Conservation (phyloP, 2,888 invertebrate species). For the Xestobium rufovillosum region DNA sequence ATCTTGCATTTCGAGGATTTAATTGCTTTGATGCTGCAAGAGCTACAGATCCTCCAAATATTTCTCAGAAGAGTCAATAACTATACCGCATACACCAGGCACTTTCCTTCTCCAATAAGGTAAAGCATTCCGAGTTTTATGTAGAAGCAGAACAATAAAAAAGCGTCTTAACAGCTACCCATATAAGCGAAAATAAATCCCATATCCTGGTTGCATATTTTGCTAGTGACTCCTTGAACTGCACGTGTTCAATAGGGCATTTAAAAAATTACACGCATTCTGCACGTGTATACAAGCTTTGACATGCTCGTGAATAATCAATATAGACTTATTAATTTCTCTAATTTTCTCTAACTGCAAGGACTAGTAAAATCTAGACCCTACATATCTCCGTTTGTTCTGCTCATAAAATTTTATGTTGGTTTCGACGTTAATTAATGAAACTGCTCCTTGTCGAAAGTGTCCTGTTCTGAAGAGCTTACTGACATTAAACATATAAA, state of each 20-base stretch:
- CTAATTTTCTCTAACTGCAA: too few species aligned
- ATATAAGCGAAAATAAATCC: conserved; percentile 28
- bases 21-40: too few species aligned
- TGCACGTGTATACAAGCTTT: too few species aligned
- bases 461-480: too few species aligned
- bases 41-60: too few species aligned
- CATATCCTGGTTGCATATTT: conserved; percentile 28
- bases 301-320: too few species aligned
- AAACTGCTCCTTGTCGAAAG: conserved; percentile 1
- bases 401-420: conserved; percentile 5
- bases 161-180: conserved; percentile 27
- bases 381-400: too few species aligned
- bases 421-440: conserved; percentile 1
- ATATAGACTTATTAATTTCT: too few species aligned
- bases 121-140: conserved; percentile 29
- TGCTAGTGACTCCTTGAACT: conserved; percentile 25
- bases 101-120: conserved; percentile 26
- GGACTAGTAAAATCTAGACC: too few species aligned
- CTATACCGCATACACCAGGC: conserved; percentile 17
- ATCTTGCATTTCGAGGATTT: too few species aligned
- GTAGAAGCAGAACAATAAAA: conserved; percentile 31
- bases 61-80: conserved; percentile 18
- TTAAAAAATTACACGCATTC: too few species aligned
- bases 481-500: too few species aligned
- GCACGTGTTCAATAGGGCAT: conserved; percentile 7